Conservation (phyloP, 2,888 invertebrate genomes). For the Ptychoptera contaminata region DNA sequence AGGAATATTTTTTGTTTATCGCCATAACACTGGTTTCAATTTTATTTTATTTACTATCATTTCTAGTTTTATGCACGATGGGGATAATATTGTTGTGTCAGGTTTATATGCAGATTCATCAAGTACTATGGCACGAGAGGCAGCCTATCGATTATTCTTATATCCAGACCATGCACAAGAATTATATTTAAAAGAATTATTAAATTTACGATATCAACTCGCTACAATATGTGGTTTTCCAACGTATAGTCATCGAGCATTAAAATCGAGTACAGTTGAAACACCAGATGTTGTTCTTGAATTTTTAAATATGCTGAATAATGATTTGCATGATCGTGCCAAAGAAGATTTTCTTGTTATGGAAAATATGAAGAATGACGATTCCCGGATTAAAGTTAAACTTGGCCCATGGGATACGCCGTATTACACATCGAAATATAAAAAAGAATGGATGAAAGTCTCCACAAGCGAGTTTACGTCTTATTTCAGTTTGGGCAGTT, state of each 20-base stretch:
- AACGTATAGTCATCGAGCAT: conserved; percentile 76
- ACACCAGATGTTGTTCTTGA: conserved; percentile 60
- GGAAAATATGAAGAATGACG: conserved; percentile 45
- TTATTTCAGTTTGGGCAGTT: conserved; percentile 82
- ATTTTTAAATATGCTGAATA: conserved; percentile 63
- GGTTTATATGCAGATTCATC: conserved; percentile 73
- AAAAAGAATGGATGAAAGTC: conserved; percentile 50
- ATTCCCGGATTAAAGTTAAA: conserved; percentile 17
- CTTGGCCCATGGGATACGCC: conserved; percentile 75
- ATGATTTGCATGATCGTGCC: conserved; percentile 52
- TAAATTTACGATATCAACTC: conserved; percentile 60
- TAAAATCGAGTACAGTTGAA: conserved; percentile 76
- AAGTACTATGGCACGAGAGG: conserved; percentile 65
- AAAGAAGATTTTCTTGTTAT: conserved; percentile 59
- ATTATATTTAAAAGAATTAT: conserved; percentile 49
- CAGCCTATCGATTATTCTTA: conserved; percentile 73
- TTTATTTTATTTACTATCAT: background rate
- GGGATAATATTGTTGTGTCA: conserved; percentile 57
- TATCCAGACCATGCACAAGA: conserved; percentile 67
- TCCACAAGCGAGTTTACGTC: conserved; percentile 60
- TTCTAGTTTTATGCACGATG: conserved; percentile 42
- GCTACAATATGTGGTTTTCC: conserved; percentile 80
- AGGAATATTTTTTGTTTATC: background rate
- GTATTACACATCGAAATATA: conserved; percentile 63
- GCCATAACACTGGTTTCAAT: conserved; percentile 3